Conservation (phyloP, 1,140 invertebrate species). For the Pseudomyrmex cubaensis region DNA sequence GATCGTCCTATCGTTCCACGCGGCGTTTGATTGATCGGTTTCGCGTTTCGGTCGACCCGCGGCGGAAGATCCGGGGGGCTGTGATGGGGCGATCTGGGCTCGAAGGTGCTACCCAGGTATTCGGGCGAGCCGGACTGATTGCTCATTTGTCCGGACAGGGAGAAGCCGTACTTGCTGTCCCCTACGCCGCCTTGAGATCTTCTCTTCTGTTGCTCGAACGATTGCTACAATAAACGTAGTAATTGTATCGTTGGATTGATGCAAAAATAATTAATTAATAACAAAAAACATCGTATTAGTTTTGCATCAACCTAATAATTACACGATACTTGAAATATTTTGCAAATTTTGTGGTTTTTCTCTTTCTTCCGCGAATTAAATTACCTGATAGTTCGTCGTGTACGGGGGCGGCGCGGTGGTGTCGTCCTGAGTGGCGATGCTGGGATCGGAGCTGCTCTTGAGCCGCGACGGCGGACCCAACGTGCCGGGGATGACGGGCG, state of each 20-base stretch:
- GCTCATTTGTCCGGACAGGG: conserved; percentile 77
- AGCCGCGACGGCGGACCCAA: conserved; percentile 88
- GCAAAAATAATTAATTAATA: neutral
- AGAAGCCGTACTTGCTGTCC: conserved; percentile 89
- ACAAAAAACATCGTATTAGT: neutral
- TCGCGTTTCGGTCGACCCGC: conserved; percentile 91
- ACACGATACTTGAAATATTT: too few species aligned
- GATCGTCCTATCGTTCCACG: conserved; percentile 84
- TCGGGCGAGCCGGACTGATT: conserved; percentile 76
- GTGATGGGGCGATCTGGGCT: conserved; percentile 85
- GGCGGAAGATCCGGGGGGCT: conserved; percentile 93
- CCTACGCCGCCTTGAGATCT: conserved; percentile 82
- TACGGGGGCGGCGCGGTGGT: conserved; percentile 85
- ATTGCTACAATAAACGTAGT: conserved; percentile 62
- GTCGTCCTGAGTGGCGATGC: conserved; percentile 90
- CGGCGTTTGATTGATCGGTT: conserved; percentile 86
- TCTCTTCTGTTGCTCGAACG: conserved; percentile 80
- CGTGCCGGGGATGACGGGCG: conserved; percentile 87
- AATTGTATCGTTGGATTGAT: conserved; percentile 1
- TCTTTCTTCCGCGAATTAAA: neutral
- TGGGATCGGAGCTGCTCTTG: conserved; percentile 95
- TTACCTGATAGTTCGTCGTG: conserved; percentile 86
- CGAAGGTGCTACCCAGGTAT: conserved; percentile 75
- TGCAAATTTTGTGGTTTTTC: neutral
- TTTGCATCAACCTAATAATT: neutral